These are phyloP conservation scores for Meloidogyne chitwoodi DNA, from an alignment of 1,140 invertebrate genomes.

Conservation along the genomic window DNA sequence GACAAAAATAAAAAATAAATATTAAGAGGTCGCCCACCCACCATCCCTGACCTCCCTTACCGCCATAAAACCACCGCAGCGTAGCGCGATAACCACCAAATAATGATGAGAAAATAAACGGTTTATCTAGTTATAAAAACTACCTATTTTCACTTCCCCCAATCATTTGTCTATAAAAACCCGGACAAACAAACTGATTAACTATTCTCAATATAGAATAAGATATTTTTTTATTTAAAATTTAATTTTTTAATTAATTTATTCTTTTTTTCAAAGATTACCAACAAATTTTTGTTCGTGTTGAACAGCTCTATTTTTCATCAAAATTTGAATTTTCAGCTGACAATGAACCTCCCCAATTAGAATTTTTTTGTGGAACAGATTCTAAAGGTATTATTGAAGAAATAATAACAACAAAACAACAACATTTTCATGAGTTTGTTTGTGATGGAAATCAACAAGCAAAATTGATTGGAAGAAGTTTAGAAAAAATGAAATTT, in stretches of 20 bases:
- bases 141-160: no score
- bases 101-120: no score
- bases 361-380: slow-evolving; percentile 8
- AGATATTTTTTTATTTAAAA: no score
- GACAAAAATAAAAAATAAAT: no score
- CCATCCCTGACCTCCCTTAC: no score
- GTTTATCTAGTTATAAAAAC: no score
- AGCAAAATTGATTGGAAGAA: background rate
- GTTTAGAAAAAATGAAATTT: background rate
- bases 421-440: slow-evolving; percentile 17
- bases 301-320: background rate
- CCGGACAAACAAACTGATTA: no score
- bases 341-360: background rate
- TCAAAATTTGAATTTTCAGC: background rate
- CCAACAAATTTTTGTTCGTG: slow-evolving; percentile 15
- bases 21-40: no score
- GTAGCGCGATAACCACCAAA: no score
- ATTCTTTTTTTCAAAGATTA: background rate
- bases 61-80: no score
- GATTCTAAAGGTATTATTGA: background rate
- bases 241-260: slow-evolving; percentile 1
- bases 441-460: slow-evolving; percentile 12
- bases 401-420: background rate
- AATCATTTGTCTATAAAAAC: no score
- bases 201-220: no score